Conservation (phyloP, 2,113 vertebrate species). For the Ochotona curzoniae region DNA sequence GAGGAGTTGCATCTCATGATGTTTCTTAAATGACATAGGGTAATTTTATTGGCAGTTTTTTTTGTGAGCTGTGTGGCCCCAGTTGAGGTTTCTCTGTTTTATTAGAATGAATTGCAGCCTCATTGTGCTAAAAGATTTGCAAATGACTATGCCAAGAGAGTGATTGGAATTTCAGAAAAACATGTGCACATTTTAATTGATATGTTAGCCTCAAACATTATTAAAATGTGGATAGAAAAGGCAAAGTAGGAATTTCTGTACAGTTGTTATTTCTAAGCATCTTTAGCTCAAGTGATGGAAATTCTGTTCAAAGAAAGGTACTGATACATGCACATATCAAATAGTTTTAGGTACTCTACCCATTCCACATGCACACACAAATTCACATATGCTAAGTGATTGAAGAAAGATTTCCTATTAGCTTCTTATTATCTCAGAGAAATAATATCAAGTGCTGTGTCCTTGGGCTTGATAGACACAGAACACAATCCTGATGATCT, state of each 20-base stretch:
- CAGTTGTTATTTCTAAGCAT: slow-evolving; percentile 51
- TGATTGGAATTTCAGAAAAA: slow-evolving; percentile 59
- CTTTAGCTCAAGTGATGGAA: slow-evolving; percentile 50
- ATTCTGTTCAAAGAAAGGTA: too few relatives aligned
- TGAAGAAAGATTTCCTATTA: neutral
- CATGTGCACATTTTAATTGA: slow-evolving; percentile 64
- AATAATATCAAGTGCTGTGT: neutral
- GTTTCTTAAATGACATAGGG: slow-evolving; percentile 10
- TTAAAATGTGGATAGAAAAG: slow-evolving; percentile 59
- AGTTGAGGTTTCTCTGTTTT: slow-evolving; percentile 54
- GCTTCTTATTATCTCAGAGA: neutral
- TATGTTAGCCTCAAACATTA: slow-evolving; percentile 63
- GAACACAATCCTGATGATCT: neutral
- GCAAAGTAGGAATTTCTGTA: slow-evolving; percentile 54
- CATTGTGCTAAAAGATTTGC: slow-evolving; percentile 5
- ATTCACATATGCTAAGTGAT: too few relatives aligned
- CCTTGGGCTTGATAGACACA: neutral
- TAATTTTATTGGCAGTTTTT: slow-evolving; percentile 43
- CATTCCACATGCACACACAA: neutral
- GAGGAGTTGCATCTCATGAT: slow-evolving; percentile 4
- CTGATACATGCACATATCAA: slow-evolving; percentile 18
- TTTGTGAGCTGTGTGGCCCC: neutral
- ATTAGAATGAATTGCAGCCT: slow-evolving; percentile 56
- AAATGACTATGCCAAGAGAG: slow-evolving; percentile 66
- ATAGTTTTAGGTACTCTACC: neutral